Percentiles rank a stretch among this genome's conserved stretches.
These are phyloP conservation scores for Lithosia quadra DNA, from an alignment of 2,888 invertebrate species.

Conservation along the genomic window DNA sequence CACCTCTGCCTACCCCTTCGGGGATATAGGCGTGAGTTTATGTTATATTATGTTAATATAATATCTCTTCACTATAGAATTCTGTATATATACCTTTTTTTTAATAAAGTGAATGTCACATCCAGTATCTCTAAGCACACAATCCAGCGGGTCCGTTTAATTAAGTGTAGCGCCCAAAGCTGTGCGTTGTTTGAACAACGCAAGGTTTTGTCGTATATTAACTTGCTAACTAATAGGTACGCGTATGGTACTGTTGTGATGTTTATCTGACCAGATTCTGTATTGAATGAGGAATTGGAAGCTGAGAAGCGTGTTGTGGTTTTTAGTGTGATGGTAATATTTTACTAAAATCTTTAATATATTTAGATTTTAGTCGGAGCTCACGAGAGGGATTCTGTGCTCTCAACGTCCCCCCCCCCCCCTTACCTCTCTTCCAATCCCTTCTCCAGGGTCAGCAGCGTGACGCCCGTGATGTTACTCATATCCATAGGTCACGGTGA, in stretches of 20 bases:
- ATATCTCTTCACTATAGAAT: too few relatives aligned
- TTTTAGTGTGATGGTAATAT: not conserved
- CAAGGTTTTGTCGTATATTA: conserved; percentile 46
- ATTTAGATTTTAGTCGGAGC: too few relatives aligned
- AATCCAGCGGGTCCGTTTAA: conserved; percentile 34
- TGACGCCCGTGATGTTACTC: too few relatives aligned
- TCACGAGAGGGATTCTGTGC: too few relatives aligned
- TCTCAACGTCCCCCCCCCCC: too few relatives aligned
- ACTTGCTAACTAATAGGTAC: conserved; percentile 24
- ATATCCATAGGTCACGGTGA: too few relatives aligned
- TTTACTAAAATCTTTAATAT: not conserved
- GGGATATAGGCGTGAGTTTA: too few relatives aligned
- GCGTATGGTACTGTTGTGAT: not conserved
- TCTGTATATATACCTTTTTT: not conserved
- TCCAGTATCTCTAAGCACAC: conserved; percentile 11
- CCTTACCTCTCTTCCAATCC: too few relatives aligned
- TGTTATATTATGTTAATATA: too few relatives aligned
- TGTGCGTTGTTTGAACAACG: conserved; percentile 38
- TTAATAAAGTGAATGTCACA: not conserved
- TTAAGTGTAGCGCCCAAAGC: conserved; percentile 43
- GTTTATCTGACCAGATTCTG: not conserved
- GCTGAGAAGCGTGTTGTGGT: not conserved
- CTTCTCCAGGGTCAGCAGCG: too few relatives aligned
- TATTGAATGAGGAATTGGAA: not conserved
- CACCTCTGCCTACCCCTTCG: too few relatives aligned